phyloP scores from a whole-genome alignment of 2,113 vertebrate genomes.

The Calypte anna region DNA sequence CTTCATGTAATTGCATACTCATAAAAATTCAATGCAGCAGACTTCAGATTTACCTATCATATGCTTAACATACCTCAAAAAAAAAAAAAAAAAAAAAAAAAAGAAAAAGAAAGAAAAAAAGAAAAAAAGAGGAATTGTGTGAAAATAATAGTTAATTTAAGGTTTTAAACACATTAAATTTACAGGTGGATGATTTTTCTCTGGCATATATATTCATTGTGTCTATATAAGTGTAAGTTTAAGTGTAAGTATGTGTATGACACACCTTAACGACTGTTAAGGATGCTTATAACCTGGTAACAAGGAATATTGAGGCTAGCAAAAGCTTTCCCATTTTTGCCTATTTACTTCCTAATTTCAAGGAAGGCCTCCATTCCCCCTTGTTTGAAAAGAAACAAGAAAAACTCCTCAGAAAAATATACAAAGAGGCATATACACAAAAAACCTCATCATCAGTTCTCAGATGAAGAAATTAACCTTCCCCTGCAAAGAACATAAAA shows the following conservation, averaged over 20 bases:
- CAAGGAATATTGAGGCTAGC: background rate
- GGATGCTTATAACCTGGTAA: background rate
- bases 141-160: background rate
- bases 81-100: background rate
- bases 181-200: background rate
- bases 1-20: constrained; percentile 7
- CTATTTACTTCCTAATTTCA: background rate
- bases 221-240: background rate
- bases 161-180: background rate
- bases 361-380: background rate
- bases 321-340: background rate
- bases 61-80: background rate
- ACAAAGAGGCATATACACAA: background rate
- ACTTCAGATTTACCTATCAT: background rate
- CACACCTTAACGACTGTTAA: background rate
- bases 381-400: background rate
- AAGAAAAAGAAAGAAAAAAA: too few relatives aligned
- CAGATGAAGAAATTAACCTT: background rate
- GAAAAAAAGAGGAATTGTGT: background rate
- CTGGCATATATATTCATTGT: background rate
- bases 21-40: background rate
- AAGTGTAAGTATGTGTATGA: background rate
- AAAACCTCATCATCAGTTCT: background rate
- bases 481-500: background rate
- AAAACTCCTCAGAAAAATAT: background rate